These are phyloP conservation scores for Pomatostomus ruficeps DNA, from an alignment of 2,113 vertebrate species.

Conservation along the genomic window DNA sequence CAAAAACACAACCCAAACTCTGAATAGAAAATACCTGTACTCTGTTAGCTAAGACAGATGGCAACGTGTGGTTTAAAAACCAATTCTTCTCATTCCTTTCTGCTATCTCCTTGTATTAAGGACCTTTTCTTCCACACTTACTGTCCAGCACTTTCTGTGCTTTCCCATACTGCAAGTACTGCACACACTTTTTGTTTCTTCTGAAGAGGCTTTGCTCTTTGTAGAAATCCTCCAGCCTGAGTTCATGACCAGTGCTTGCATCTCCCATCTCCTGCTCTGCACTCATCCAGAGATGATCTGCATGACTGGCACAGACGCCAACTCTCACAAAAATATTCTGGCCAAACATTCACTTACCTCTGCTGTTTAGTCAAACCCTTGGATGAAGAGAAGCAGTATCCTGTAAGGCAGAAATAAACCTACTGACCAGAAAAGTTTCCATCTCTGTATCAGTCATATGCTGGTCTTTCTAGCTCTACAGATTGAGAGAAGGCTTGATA, in stretches of 20 bases:
- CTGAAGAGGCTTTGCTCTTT: not conserved
- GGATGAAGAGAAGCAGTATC: not conserved
- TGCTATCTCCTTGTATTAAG: not conserved
- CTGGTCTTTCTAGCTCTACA: not conserved
- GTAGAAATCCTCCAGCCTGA: not conserved
- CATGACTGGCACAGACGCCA: rapidly evolving
- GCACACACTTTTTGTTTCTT: not conserved
- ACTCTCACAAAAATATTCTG: not conserved
- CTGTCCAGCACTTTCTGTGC: not conserved
- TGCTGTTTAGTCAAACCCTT: not conserved
- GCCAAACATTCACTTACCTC: not conserved
- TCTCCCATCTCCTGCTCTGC: not conserved
- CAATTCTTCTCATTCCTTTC: not conserved
- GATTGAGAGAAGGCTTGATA: not conserved
- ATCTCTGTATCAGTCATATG: not conserved
- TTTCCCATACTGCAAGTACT: not conserved
- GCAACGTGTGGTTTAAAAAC: not conserved
- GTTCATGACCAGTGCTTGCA: rapidly evolving
- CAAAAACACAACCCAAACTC: not conserved
- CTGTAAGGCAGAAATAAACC: not conserved
- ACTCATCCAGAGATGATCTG: not conserved
- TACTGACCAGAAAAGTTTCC: not conserved
- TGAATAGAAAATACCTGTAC: not conserved
- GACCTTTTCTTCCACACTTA: not conserved
- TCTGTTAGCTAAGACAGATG: not conserved